Evolutionary conservation across 2,113 vertebrate genomes (phyloP), one percentile per base, ranked within the genome.

Genomic region (Syngnathus typhle): DNA sequence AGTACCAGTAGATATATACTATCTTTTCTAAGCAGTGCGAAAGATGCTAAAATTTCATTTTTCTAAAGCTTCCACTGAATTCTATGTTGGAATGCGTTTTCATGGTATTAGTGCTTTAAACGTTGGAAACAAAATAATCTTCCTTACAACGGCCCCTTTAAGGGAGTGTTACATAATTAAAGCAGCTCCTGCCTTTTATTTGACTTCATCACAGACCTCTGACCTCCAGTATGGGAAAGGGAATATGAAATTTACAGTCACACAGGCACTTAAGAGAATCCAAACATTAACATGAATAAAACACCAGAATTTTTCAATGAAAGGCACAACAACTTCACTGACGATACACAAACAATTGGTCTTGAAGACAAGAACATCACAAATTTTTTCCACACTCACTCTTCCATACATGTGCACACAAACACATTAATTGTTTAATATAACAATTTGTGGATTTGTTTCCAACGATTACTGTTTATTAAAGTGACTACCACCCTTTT

Each of bases 181-280:
- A 47, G 44, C 15, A 47, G 44, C 16, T 49, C 46, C 18, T 19
- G 19, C 43, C 9, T 12, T 11, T 44, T 9, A 44, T 44, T 44
- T 10, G 43, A 44, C 43, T 44, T 11, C 43, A 3, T 11, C 10
- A 13, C 43, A 44, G 9, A 44, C 43, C 43, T 44, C 2, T 10
- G 43, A 12, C 43, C 10, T 44, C 43, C 43, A 15, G 43, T 13
- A 15, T 46, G 4, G 12, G 32, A 47, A 43, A 39, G 61, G 16
- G 27, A 21, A 9, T 37, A 15, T 59, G 23, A 68, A 46, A 70
- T 51, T 79, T 64, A 68, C 47, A 76, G 62, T 84, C 74, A 83
- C 76, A 86, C 85, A 88, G 88, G 84, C 88, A 88, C 88, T 89
- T 89, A 59, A 80, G 76, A 82, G 64, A 83, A 55, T 27, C 52